These are phyloP conservation scores for Neodiprion pinetum DNA, from an alignment of 1,140 invertebrate species.

Conservation along the genomic window DNA sequence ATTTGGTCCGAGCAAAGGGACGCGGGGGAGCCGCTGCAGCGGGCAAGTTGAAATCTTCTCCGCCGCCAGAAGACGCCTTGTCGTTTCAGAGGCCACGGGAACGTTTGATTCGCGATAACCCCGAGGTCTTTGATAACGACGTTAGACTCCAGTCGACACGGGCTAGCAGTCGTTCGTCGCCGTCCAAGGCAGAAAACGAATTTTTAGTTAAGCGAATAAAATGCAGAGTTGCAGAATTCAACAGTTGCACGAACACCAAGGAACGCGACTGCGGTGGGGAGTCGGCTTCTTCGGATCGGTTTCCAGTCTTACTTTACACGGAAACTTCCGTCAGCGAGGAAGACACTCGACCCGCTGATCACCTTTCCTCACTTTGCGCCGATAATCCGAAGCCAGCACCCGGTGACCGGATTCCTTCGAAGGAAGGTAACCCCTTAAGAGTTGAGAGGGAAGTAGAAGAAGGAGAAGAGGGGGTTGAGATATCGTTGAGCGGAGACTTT, in stretches of 20 bases:
- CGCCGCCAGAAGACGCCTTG: conserved; percentile 39
- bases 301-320: not conserved
- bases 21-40: not conserved
- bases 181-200: not conserved
- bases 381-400: not conserved
- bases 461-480: not conserved
- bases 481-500: not conserved
- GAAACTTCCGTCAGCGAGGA: not conserved
- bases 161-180: not conserved
- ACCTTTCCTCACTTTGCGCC: too few relatives aligned
- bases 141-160: not conserved
- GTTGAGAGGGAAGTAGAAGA: not conserved
- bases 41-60: conserved; percentile 46
- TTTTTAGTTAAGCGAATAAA: conserved; percentile 24
- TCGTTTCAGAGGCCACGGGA: conserved; percentile 30
- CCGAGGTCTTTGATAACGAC: conserved; percentile 41
- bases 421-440: not conserved
- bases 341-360: not conserved
- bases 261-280: not conserved
- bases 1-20: too few relatives aligned
- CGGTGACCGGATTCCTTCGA: too few relatives aligned
- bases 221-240: conserved; percentile 38
- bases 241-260: conserved; percentile 9
- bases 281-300: not conserved
- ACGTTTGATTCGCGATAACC: conserved; percentile 32